Conservation (phyloP, 2,797 vertebrate species). For the Nannoperca obscura region DNA sequence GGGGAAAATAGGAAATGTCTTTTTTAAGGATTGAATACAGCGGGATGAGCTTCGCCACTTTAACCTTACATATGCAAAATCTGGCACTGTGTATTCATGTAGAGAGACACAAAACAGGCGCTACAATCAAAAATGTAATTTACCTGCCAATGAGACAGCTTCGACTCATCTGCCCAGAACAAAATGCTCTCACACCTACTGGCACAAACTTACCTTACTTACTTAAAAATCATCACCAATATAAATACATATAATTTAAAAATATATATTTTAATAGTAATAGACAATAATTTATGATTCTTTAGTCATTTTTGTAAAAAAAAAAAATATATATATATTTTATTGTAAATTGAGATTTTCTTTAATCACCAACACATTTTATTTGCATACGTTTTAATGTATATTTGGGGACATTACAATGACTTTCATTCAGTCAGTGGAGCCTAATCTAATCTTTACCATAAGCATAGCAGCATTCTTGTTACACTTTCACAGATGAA, state of each 20-base stretch:
- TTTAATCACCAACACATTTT: neutral
- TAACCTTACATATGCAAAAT: conserved; percentile 85
- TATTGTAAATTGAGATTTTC: neutral
- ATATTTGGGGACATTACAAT: neutral
- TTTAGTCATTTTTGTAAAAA: neutral
- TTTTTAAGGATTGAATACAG: conserved; percentile 79
- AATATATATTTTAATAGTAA: neutral
- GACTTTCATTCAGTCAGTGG: neutral
- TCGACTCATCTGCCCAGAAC: conserved; percentile 20
- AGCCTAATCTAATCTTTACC: neutral
- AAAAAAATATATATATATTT: neutral
- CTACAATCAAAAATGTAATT: conserved; percentile 83
- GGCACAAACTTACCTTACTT: conserved; percentile 1
- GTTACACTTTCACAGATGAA: too few species aligned
- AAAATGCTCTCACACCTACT: conserved; percentile 26
- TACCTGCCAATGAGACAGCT: conserved; percentile 57
- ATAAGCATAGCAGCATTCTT: neutral
- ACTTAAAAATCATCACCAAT: neutral
- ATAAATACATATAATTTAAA: neutral
- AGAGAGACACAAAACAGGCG: conserved; percentile 64
- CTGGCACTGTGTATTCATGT: conserved; percentile 68
- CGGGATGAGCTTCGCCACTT: conserved; percentile 75
- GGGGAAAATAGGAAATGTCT: conserved; percentile 72
- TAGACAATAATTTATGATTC: neutral
- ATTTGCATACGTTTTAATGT: neutral